Percentiles rank a stretch among this genome's conserved stretches.
Evolutionary conservation across 1,140 invertebrate species (phyloP).

Genomic region (Helicoverpa zea): DNA sequence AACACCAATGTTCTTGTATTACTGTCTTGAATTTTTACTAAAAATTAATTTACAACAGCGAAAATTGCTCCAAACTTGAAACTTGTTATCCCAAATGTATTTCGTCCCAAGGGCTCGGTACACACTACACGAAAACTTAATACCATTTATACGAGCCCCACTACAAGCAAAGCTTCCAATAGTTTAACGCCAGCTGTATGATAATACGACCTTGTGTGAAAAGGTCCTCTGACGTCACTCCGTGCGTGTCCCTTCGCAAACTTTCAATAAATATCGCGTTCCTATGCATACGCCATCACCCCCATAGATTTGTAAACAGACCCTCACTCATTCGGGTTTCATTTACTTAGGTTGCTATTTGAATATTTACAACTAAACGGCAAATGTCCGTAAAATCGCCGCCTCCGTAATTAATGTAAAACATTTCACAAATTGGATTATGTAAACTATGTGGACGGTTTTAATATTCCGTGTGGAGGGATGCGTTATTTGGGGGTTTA

Average conservation of each 20-base stretch:
- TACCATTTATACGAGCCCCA: not conserved
- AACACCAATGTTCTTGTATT: too few species aligned
- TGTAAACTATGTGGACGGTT: conserved; percentile 39
- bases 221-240: conserved; percentile 26
- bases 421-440: conserved; percentile 44
- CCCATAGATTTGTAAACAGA: conserved; percentile 13
- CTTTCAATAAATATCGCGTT: conserved; percentile 49
- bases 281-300: conserved; percentile 41
- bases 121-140: conserved; percentile 29
- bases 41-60: not conserved
- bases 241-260: conserved; percentile 42
- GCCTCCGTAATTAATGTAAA: conserved; percentile 40
- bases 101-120: conserved; percentile 6
- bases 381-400: conserved; percentile 43
- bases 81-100: conserved; percentile 15
- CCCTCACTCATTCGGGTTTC: conserved; percentile 16
- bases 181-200: conserved; percentile 28
- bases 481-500: conserved; percentile 22
- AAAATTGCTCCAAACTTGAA: not conserved
- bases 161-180: conserved; percentile 8
- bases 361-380: conserved; percentile 46
- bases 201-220: conserved; percentile 38
- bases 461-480: conserved; percentile 29
- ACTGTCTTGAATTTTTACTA: not conserved
- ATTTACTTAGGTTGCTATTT: conserved; percentile 49